phyloP scores from a whole-genome alignment of 1,140 invertebrate species.

The Drosophila arawakana region DNA sequence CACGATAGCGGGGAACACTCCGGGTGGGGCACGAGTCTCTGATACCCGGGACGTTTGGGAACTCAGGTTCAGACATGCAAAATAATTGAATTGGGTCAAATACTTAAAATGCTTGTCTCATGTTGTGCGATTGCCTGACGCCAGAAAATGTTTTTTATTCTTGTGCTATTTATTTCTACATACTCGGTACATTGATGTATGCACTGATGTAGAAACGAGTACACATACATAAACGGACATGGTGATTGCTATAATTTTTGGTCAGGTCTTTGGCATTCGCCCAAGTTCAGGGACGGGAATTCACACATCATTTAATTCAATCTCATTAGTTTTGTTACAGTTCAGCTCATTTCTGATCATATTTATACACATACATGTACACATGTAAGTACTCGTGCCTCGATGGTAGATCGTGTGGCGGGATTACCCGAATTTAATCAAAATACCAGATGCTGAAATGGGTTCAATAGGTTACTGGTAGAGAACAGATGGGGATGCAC shows the following conservation, averaged over 20 bases:
- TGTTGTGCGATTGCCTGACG: constrained; percentile 38
- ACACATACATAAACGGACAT: constrained; percentile 2
- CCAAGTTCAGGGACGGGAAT: constrained; percentile 50
- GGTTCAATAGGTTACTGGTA: constrained; percentile 13
- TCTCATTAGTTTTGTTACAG: constrained; percentile 22
- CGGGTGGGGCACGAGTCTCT: constrained; percentile 24
- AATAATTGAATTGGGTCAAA: constrained; percentile 81
- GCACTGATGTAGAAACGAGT: neutral
- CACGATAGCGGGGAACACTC: constrained; percentile 26
- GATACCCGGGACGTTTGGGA: neutral
- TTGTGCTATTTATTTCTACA: constrained; percentile 6
- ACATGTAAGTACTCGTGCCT: neutral
- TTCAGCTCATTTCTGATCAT: constrained; percentile 10
- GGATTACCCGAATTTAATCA: constrained; percentile 44
- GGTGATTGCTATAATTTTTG: constrained; percentile 28
- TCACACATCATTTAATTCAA: constrained; percentile 50
- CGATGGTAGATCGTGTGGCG: constrained; percentile 21
- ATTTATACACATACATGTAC: neutral
- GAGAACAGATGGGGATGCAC: constrained; percentile 10
- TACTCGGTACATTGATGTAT: neutral
- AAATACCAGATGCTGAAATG: neutral
- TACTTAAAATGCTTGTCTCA: constrained; percentile 46
- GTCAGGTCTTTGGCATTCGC: constrained; percentile 6
- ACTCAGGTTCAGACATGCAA: constrained; percentile 46
- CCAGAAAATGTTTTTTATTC: constrained; percentile 7